phyloP scores from a whole-genome alignment of 2,797 vertebrate species.

The Mus minutoides region DNA sequence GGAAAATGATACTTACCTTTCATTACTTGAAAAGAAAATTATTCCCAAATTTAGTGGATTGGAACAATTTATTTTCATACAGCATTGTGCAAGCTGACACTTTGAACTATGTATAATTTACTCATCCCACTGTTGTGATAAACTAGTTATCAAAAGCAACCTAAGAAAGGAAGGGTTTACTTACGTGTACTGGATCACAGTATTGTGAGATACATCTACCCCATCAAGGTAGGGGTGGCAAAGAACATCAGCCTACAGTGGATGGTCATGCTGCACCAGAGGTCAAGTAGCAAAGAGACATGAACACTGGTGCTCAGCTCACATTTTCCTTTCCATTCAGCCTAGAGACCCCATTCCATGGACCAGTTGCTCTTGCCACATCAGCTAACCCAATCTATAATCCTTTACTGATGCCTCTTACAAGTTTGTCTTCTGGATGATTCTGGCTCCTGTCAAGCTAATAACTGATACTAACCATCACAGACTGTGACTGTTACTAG shows the following conservation, averaged over 20 bases:
- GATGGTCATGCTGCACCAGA: too few relatives aligned
- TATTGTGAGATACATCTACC: background rate
- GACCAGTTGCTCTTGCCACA: background rate
- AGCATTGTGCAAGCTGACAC: background rate
- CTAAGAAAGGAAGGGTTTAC: background rate
- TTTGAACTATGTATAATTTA: background rate
- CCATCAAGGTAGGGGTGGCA: background rate
- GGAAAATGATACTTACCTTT: background rate
- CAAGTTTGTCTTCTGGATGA: background rate
- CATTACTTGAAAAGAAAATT: background rate
- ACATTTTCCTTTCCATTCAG: background rate
- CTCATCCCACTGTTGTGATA: background rate
- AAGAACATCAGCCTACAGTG: background rate
- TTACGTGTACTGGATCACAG: background rate
- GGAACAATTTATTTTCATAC: background rate
- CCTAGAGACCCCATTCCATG: background rate
- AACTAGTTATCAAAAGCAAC: background rate
- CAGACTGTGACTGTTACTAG: background rate
- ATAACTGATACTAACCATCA: background rate
- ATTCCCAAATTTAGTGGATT: background rate
- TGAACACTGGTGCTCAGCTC: background rate
- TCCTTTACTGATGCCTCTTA: background rate
- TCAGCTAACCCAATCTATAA: background rate
- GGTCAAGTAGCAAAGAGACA: background rate
- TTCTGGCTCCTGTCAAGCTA: background rate